phyloP scores from a whole-genome alignment of 2,797 vertebrate genomes.

The Crenichthys baileyi region DNA sequence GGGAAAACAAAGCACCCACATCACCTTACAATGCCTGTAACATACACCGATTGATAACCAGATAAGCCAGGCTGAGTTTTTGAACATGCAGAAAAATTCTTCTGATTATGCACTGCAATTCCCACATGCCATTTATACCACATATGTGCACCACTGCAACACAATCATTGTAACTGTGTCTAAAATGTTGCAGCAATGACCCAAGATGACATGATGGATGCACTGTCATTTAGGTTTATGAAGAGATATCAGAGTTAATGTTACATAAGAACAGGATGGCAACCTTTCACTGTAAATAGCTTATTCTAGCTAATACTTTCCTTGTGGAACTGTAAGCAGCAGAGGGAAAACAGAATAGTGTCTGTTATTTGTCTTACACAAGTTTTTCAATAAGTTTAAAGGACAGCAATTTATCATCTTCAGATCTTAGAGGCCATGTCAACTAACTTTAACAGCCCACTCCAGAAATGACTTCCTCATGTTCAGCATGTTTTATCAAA shows the following conservation, averaged over 20 bases:
- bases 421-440: conserved; percentile 9
- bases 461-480: conserved; percentile 32
- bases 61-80: too few species aligned
- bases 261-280: neutral
- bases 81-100: too few species aligned
- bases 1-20: neutral
- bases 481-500: conserved; percentile 34
- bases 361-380: neutral
- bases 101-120: too few species aligned
- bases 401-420: neutral
- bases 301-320: neutral
- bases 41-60: too few species aligned
- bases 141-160: too few species aligned
- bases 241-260: neutral
- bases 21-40: too few species aligned
- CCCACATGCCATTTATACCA: too few species aligned
- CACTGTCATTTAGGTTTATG: neutral
- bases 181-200: too few species aligned
- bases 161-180: too few species aligned
- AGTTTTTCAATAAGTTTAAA: conserved; percentile 7
- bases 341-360: neutral
- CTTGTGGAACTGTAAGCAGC: neutral
- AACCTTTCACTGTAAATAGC: neutral
- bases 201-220: neutral
- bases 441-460: conserved; percentile 12